phyloP scores from a whole-genome alignment of 2,113 vertebrate genomes.

The Neofelis nebulosa region DNA sequence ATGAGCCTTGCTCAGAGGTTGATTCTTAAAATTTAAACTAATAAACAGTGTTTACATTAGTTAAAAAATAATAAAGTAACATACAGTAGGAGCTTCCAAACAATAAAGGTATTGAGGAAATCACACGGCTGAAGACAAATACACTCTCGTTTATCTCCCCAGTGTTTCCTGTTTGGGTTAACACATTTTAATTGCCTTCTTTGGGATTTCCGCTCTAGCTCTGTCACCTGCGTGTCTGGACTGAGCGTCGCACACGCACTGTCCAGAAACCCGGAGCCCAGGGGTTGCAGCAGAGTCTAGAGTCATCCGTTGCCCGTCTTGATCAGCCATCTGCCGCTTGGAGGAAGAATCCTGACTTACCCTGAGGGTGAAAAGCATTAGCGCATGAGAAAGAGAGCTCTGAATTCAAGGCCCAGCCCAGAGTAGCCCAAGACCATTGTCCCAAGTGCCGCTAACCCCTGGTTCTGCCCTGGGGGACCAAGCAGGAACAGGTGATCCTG shows the following conservation, averaged over 20 bases:
- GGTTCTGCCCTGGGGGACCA: neutral
- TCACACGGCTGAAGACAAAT: neutral
- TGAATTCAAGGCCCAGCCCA: neutral
- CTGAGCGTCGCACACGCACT: too few species aligned
- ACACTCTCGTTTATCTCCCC: neutral
- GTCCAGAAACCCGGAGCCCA: neutral
- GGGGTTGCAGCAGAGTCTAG: neutral
- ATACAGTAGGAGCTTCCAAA: neutral
- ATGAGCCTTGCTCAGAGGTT: neutral
- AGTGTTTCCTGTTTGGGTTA: slow-evolving; percentile 58
- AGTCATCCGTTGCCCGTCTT: too few species aligned
- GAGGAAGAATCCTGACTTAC: neutral
- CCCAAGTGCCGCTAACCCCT: too few species aligned
- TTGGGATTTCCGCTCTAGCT: neutral
- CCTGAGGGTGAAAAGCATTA: neutral
- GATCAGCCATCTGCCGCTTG: neutral
- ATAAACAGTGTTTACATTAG: neutral
- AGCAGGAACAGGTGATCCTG: neutral
- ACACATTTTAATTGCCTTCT: neutral
- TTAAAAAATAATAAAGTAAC: neutral
- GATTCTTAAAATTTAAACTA: neutral
- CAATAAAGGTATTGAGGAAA: slow-evolving; percentile 45
- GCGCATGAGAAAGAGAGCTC: neutral
- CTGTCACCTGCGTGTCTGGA: neutral
- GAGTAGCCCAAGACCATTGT: neutral